Evolutionary conservation across 1,140 invertebrate species (phyloP).

Genomic region (Drosophila rhopaloa): DNA sequence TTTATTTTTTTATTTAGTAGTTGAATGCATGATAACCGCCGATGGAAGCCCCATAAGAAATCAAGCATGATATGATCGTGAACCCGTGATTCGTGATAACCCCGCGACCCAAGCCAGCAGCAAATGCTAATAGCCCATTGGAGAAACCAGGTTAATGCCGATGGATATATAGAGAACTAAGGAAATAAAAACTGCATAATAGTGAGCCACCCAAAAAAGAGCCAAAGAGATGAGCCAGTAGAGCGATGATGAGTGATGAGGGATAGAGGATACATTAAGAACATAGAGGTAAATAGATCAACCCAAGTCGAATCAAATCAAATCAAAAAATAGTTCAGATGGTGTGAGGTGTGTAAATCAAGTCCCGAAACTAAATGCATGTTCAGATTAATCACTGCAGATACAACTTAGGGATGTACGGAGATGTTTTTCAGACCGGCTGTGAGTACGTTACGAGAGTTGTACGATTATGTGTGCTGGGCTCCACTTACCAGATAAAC

Average conservation of each 20-base stretch:
- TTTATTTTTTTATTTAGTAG: neutral
- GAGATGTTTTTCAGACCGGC: conserved; percentile 55
- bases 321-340: conserved; percentile 39
- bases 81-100: conserved; percentile 20
- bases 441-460: conserved; percentile 45
- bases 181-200: conserved; percentile 28
- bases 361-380: conserved; percentile 62
- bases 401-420: conserved; percentile 71
- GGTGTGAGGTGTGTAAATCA: conserved; percentile 48
- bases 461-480: conserved; percentile 40
- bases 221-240: conserved; percentile 20
- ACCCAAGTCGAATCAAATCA: conserved; percentile 31
- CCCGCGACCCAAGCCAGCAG: conserved; percentile 20
- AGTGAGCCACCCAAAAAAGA: conserved; percentile 31
- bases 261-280: conserved; percentile 53
- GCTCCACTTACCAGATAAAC: conserved; percentile 95
- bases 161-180: conserved; percentile 20
- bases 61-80: conserved; percentile 45
- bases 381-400: conserved; percentile 64
- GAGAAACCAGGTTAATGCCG: conserved; percentile 35
- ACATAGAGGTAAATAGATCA: conserved; percentile 53
- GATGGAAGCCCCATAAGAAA: conserved; percentile 34
- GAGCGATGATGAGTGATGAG: conserved; percentile 18
- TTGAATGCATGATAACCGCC: conserved; percentile 42
- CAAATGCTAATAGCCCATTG: conserved; percentile 9